These are phyloP conservation scores for Pseudomyrmex pallidus DNA, from an alignment of 1,140 invertebrate genomes.

Conservation along the genomic window DNA sequence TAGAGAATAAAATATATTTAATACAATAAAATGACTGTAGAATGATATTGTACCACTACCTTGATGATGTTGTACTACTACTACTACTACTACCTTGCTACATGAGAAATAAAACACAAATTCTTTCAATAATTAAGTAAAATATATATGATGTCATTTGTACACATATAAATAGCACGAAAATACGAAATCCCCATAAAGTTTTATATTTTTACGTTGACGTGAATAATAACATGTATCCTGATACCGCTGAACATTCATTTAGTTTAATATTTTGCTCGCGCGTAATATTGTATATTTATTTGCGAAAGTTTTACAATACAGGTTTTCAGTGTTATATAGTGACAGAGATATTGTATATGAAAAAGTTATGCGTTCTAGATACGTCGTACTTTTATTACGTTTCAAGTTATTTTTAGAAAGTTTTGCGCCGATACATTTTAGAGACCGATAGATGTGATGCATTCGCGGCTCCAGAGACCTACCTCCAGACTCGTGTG, in stretches of 20 bases:
- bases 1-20: too few species aligned
- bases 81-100: too few species aligned
- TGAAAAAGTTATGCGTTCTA: background rate
- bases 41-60: too few species aligned
- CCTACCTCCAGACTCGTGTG: slow-evolving; percentile 8
- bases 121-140: too few species aligned
- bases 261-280: background rate
- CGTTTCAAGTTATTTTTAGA: background rate
- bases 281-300: background rate
- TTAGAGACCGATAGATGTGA: slow-evolving; percentile 6
- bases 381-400: background rate
- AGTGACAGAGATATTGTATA: background rate
- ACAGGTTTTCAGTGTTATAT: background rate
- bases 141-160: too few species aligned
- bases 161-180: background rate
- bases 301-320: slow-evolving; percentile 5
- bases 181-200: background rate
- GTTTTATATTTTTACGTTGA: background rate
- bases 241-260: too few species aligned
- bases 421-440: slow-evolving; percentile 19
- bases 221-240: background rate
- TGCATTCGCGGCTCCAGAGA: slow-evolving; percentile 8
- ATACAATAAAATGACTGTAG: too few species aligned
- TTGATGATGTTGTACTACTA: too few species aligned
- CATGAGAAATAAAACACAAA: too few species aligned